Evolutionary conservation across 1,140 invertebrate genomes (phyloP), one percentile per base, ranked within the genome.

Genomic region (Dendroctonus valens): DNA sequence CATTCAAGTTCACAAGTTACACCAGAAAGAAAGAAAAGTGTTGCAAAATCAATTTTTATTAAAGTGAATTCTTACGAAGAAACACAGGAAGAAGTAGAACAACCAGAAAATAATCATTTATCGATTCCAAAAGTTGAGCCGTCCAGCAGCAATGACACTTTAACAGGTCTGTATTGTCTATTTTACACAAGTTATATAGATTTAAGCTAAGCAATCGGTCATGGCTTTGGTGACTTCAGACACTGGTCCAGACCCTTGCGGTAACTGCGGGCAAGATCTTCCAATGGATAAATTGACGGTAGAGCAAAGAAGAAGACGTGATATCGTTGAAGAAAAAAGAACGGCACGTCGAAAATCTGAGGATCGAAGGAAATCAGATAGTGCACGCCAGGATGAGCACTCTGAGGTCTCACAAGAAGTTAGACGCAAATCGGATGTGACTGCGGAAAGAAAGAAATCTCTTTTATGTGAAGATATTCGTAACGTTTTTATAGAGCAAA

Each of bases 91-190:
- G 57, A 70, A 55, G 49, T 48, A 0, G 58, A 71, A 41, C 54
- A 68, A 51, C 81, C 84, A 65, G 83, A 86, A 55, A 81, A 78
- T 52, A 82, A 81, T 64, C 83, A 86, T 76, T 76, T 89, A 46
- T 83, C 84, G 6, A 87, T 89, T 67, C 87, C 88, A 2, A 87
- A 86, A 75, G 87, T 90, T 70, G 82, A 86, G 0, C 85, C 83
- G 1, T 91, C 89, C 0, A 88, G 87, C 0, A 91, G 88, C 76
- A 86, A 87, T 52, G 89, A 90, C 74, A 91, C 88, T 40, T 78
- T 90, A 4, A 91, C 87, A 80, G 89, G 87, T 87, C 82, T 74
- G 60, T 40, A 52, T 52, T n/a, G 11, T 8, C 14, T 6, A 48
- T 8, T 48, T 7, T 5, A 8, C 7, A 5, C 14, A 48, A 48